Conservation (phyloP, 2,797 vertebrate genomes). For the Propithecus perrieri region DNA sequence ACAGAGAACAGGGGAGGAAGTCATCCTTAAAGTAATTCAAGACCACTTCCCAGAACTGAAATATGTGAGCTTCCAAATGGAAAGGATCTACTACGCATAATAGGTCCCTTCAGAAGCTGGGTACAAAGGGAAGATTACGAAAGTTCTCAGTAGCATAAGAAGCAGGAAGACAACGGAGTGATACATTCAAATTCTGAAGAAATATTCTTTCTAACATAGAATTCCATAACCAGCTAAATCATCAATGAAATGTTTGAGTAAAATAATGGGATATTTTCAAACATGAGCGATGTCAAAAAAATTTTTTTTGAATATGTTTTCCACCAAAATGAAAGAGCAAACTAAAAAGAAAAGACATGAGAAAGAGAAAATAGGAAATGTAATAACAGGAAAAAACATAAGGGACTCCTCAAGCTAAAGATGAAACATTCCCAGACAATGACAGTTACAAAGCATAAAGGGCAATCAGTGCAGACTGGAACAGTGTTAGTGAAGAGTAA, state of each 20-base stretch:
- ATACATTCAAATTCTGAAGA: slow-evolving; percentile 12
- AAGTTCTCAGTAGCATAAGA: neutral
- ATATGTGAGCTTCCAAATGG: neutral
- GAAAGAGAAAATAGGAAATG: neutral
- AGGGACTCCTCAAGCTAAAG: neutral
- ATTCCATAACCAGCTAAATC: neutral
- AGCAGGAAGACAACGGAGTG: neutral
- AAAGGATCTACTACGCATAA: neutral
- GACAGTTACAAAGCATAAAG: too few relatives aligned
- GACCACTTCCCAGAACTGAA: neutral
- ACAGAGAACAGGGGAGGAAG: neutral
- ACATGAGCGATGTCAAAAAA: neutral
- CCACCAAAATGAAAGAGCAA: neutral
- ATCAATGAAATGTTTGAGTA: neutral
- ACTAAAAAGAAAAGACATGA: neutral
- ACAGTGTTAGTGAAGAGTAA: too few relatives aligned
- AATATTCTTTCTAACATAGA: neutral
- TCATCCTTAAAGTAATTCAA: neutral
- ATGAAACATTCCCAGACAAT: neutral
- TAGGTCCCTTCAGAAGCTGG: neutral
- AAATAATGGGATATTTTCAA: neutral
- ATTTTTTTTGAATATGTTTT: too few relatives aligned
- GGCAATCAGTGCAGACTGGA: too few relatives aligned
- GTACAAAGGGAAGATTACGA: neutral
- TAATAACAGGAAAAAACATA: neutral